Evolutionary conservation across 2,113 vertebrate genomes (phyloP).

Genomic region (Tupaia chinensis): DNA sequence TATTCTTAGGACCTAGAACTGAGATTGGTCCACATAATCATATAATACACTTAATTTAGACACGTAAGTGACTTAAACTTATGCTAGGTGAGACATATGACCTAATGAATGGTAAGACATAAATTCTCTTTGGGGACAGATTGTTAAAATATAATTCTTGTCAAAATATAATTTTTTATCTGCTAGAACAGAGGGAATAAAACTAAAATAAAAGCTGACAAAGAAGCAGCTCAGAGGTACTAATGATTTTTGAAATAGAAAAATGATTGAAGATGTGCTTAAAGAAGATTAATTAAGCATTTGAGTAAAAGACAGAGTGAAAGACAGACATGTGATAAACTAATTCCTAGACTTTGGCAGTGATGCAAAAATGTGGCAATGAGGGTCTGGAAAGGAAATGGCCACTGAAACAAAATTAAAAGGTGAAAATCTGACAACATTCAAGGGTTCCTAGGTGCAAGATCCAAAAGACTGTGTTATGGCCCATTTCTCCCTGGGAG

Average conservation of each 20-base stretch:
- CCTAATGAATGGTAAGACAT: not conserved
- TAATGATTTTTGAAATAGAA: conserved; percentile 32
- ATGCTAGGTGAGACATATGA: not conserved
- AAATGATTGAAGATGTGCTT: conserved; percentile 18
- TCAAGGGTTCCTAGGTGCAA: not conserved
- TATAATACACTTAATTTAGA: conserved; percentile 33
- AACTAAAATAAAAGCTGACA: not conserved
- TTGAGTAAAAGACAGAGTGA: not conserved
- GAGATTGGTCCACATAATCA: not conserved
- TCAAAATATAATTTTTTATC: not conserved
- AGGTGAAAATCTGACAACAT: not conserved
- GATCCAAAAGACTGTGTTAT: not conserved
- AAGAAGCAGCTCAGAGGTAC: not conserved
- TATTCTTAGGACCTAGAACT: not conserved
- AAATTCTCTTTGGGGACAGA: not conserved
- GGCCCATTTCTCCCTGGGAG: not conserved
- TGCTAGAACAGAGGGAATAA: not conserved
- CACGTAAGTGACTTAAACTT: not conserved
- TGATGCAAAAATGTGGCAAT: not conserved
- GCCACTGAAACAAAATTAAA: not conserved
- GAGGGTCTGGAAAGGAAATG: not conserved
- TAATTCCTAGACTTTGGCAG: not conserved
- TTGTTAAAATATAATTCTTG: not conserved
- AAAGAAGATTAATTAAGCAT: not conserved
- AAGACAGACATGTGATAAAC: not conserved